Conservation (phyloP, 2,797 vertebrate genomes). For the Nasua narica region DNA sequence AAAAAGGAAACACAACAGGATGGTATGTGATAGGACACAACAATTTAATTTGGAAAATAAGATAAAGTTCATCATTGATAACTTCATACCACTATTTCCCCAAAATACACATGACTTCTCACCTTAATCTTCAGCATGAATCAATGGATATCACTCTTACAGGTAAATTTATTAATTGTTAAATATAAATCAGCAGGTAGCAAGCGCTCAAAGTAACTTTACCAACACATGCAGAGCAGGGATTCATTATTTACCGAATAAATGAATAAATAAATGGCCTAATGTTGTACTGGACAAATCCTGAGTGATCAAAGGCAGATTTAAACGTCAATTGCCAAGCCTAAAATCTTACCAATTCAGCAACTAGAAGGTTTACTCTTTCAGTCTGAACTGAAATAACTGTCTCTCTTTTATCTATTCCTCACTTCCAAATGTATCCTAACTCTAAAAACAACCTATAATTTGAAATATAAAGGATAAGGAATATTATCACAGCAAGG, state of each 20-base stretch:
- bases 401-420: neutral
- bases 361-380: neutral
- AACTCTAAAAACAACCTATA: conserved; percentile 23
- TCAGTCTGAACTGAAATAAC: neutral
- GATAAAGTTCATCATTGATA: conserved; percentile 11
- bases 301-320: conserved; percentile 9
- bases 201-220: conserved; percentile 12
- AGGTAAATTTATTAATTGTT: conserved; percentile 5
- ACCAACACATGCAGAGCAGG: neutral
- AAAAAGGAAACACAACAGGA: conserved; percentile 9
- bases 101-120: conserved; percentile 21
- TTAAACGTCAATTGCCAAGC: conserved; percentile 12
- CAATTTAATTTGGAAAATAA: conserved; percentile 36
- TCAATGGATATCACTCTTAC: neutral
- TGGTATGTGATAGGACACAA: neutral
- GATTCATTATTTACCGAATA: conserved; percentile 30
- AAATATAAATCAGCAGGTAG: conserved; percentile 23
- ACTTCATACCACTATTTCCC: neutral
- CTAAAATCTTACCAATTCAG: neutral
- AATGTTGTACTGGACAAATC: conserved; percentile 11
- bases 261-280: conserved; percentile 28
- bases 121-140: conserved; percentile 1
- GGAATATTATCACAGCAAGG: neutral
- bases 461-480: conserved; percentile 40
- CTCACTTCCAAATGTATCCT: neutral